Evolutionary conservation across 1,140 invertebrate genomes (phyloP).

Genomic region (Nebria ingens): DNA sequence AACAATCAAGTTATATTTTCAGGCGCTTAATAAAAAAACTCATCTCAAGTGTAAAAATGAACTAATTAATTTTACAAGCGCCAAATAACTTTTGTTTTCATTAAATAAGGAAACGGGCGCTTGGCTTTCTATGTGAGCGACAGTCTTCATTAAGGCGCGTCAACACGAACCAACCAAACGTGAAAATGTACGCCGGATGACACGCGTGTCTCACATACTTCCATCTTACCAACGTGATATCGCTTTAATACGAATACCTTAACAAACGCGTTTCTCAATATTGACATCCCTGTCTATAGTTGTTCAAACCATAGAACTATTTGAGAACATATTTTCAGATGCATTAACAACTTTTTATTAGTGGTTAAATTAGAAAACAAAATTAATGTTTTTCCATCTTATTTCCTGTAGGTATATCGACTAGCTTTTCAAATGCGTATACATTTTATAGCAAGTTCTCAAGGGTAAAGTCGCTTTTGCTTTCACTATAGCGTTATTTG

Average conservation of each 20-base stretch:
- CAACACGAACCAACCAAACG: background rate
- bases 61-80: background rate
- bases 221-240: too few species aligned
- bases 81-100: background rate
- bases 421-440: too few species aligned
- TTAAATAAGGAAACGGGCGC: background rate
- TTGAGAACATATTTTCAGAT: background rate
- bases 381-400: too few species aligned
- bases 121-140: background rate
- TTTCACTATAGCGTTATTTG: too few species aligned
- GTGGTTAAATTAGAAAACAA: too few species aligned
- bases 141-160: background rate
- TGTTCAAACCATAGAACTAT: background rate
- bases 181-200: too few species aligned
- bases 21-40: background rate
- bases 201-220: too few species aligned
- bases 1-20: background rate
- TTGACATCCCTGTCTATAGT: background rate
- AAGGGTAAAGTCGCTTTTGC: too few species aligned
- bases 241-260: too few species aligned
- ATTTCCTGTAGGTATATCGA: too few species aligned
- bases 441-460: too few species aligned
- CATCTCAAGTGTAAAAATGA: background rate
- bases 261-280: background rate
- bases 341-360: too few species aligned